phyloP scores from a whole-genome alignment of 1,140 invertebrate genomes.

The Steinernema khuongi region DNA sequence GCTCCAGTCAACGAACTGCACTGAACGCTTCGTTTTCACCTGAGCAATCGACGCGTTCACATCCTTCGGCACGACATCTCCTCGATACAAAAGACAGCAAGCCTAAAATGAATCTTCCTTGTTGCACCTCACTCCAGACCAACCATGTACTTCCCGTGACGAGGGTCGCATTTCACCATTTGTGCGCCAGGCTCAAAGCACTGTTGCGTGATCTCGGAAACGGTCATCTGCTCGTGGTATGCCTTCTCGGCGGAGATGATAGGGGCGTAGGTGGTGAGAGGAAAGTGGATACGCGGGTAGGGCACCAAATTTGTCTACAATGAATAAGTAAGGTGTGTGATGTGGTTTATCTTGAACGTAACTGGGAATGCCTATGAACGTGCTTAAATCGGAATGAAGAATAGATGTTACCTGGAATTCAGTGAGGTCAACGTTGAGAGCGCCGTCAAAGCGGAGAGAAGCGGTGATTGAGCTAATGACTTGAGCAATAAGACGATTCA shows the following conservation, averaged over 20 bases:
- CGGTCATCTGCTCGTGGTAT: slow-evolving; percentile 61
- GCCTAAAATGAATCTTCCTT: slow-evolving; percentile 29
- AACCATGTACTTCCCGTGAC: slow-evolving; percentile 41
- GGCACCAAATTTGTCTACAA: slow-evolving; percentile 62
- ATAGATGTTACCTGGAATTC: slow-evolving; percentile 53
- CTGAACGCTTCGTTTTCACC: slow-evolving; percentile 61
- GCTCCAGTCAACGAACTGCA: slow-evolving; percentile 63
- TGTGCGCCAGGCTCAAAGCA: slow-evolving; percentile 55
- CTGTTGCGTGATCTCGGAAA: slow-evolving; percentile 56
- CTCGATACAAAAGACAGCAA: slow-evolving; percentile 62
- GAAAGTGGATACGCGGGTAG: slow-evolving; percentile 76
- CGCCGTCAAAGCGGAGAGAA: slow-evolving; percentile 43
- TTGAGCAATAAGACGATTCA: slow-evolving; percentile 74
- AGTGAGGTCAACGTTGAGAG: slow-evolving; percentile 41
- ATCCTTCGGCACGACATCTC: slow-evolving; percentile 63
- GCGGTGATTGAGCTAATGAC: slow-evolving; percentile 64
- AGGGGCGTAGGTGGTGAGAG: slow-evolving; percentile 60
- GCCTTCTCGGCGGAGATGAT: slow-evolving; percentile 59
- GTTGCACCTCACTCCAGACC: background rate
- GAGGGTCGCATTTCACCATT: slow-evolving; percentile 58
- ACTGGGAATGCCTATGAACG: slow-evolving; percentile 26
- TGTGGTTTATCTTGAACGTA: background rate
- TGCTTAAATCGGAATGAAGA: background rate
- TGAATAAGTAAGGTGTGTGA: background rate
- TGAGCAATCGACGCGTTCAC: slow-evolving; percentile 60